Base-by-base conservation (phyloP, 2,113 vertebrate species). In the Odocoileus hemionus region DNA sequence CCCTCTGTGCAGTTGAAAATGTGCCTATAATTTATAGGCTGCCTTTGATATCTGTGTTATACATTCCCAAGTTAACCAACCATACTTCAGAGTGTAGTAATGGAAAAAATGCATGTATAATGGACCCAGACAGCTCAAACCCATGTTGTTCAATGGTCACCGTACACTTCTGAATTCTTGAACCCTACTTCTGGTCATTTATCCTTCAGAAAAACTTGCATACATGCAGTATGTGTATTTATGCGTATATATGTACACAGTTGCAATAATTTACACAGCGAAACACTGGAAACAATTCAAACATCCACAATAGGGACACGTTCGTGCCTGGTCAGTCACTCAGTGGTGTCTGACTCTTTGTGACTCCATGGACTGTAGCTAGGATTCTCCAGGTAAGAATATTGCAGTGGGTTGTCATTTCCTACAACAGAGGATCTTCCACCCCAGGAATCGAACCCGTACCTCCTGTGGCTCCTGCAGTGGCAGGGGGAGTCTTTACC, bases 161-260 rank as follows among this genome's bases (percentile, higher is more conserved):
- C n/a, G 47, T 54, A 60, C 5, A 47, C 21, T 12, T 80, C 4
- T 30, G 33, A 55, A 80, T 36, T 28, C 25, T 57, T 94, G 30
- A 82, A 43, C 25, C 47, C 33, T 8, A 64, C 26, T 83, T 82
- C 17, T 83, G 28, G 13, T 79, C 13, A 60, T 23, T 28, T 33
- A 45, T 43, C 55, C n/a, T 83, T 64, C 83, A 78, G 9, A 58
- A 28, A 58, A 14, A 50, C 6, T 25, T 95, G 26, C 11, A 55
- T 3, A 74, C 7, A 39, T 36, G 33, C 19, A 17, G 16, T 15
- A 1, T 17, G 0, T 7, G 0, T 33, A 0, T 74, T 2, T 16
- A 33, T 50, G 16, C 50, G 7, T 54, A n/a, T 10, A n/a, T 33
- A 54, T 23, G 25, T 15, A 55, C 1, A 45, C 5, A 16, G 33